Evolutionary conservation across 2,113 vertebrate species (phyloP).

Genomic region (Elanoides forficatus): DNA sequence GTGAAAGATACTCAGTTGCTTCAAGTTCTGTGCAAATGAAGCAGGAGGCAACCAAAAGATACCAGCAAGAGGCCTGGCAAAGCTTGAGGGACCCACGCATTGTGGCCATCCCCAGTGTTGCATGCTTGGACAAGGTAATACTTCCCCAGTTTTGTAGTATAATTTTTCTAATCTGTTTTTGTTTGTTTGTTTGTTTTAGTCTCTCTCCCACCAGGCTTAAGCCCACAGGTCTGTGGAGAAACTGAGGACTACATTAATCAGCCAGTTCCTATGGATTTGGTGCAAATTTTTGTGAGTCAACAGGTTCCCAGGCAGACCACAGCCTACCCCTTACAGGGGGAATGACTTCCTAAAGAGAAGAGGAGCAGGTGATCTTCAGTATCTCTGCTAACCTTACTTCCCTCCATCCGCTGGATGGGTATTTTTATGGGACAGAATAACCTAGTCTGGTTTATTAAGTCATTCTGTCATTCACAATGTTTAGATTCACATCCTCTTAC

Average conservation of each 20-base stretch:
- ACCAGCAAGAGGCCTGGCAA: background rate
- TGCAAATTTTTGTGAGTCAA: background rate
- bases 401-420: background rate
- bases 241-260: background rate
- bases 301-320: background rate
- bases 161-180: background rate
- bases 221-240: background rate
- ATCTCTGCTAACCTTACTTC: background rate
- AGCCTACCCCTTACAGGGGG: background rate
- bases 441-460: background rate
- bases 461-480: background rate
- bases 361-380: background rate
- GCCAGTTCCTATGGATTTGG: background rate
- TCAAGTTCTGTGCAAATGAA: background rate
- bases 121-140: background rate
- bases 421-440: background rate
- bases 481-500: background rate
- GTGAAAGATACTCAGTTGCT: background rate
- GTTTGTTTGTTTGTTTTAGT: background rate
- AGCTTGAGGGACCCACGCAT: fast-evolving
- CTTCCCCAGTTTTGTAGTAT: background rate
- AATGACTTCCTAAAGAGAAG: background rate
- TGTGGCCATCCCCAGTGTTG: background rate
- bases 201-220: background rate
- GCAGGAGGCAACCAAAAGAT: background rate